Percentiles rank a stretch among this genome's conserved stretches.
phyloP scores from a whole-genome alignment of 2,113 vertebrate species.

The Glaucomys volans region DNA sequence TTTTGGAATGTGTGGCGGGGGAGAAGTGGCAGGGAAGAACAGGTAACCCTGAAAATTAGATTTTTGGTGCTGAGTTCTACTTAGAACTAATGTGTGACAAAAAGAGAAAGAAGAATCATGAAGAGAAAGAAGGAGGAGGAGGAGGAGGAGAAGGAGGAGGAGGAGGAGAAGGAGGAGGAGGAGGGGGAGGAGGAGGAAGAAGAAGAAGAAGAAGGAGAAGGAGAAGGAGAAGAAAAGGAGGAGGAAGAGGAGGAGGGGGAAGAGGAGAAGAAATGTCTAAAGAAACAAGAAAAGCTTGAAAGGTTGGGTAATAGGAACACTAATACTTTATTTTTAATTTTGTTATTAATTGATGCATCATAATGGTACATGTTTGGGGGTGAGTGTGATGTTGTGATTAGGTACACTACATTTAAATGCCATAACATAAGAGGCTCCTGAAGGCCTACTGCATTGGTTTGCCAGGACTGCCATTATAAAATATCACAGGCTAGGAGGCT shows the following conservation, averaged over 20 bases:
- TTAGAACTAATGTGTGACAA: background rate
- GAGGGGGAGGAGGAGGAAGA: too few relatives aligned
- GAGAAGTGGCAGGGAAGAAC: background rate
- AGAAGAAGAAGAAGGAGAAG: too few relatives aligned
- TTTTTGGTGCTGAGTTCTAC: background rate
- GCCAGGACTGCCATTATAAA: background rate
- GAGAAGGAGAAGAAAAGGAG: too few relatives aligned
- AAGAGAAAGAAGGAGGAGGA: background rate
- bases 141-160: too few relatives aligned
- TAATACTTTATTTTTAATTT: background rate
- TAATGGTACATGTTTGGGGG: background rate
- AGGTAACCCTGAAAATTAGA: background rate
- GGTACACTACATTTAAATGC: background rate
- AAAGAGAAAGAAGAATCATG: background rate
- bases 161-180: too few relatives aligned
- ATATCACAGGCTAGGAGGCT: background rate
- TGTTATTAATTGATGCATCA: background rate
- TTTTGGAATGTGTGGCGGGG: background rate
- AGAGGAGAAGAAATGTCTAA: background rate
- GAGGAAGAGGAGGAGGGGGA: too few relatives aligned
- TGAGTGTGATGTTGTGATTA: background rate
- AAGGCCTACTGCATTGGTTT: background rate
- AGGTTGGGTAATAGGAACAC: background rate
- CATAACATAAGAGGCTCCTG: rapidly evolving
- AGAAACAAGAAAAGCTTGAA: background rate